Percentiles rank a stretch among this genome's conserved stretches.
phyloP scores from a whole-genome alignment of 2,888 invertebrate genomes.

The Exocentrus adspersus region DNA sequence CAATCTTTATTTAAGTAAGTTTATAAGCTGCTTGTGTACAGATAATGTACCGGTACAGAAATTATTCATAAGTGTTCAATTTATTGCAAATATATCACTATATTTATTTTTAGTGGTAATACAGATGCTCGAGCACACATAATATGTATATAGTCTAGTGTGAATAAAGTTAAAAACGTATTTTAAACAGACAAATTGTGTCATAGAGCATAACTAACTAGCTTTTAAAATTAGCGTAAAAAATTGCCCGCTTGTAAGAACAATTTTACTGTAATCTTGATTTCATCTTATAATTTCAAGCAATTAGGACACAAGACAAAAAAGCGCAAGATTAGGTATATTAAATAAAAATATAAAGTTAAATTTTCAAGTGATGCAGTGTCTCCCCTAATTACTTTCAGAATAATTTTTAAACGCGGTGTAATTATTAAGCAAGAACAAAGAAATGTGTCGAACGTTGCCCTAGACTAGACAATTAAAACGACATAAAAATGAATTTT shows the following conservation, averaged over 20 bases:
- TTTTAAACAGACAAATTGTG: slow-evolving; percentile 7
- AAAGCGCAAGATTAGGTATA: slow-evolving; percentile 1
- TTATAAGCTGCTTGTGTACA: too few relatives aligned
- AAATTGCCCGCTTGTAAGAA: slow-evolving; percentile 6
- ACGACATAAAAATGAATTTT: slow-evolving; percentile 38
- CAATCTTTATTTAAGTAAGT: too few relatives aligned
- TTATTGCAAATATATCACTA: too few relatives aligned
- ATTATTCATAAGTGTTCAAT: too few relatives aligned
- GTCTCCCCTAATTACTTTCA: slow-evolving; percentile 14
- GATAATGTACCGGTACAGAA: too few relatives aligned
- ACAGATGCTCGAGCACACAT: too few relatives aligned
- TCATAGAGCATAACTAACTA: slow-evolving; percentile 22
- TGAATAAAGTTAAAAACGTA: too few relatives aligned
- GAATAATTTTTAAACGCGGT: slow-evolving; percentile 25
- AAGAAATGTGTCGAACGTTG: slow-evolving; percentile 44
- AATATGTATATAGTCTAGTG: too few relatives aligned
- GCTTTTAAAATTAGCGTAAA: neutral
- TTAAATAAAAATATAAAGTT: slow-evolving; percentile 25
- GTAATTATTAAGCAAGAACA: slow-evolving; percentile 51
- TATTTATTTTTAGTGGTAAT: too few relatives aligned
- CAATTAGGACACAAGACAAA: slow-evolving; percentile 6
- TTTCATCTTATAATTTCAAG: slow-evolving; percentile 15
- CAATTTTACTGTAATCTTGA: slow-evolving; percentile 17
- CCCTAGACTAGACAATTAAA: slow-evolving; percentile 44
- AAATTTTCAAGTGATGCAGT: slow-evolving; percentile 22